Conservation (phyloP, 2,888 invertebrate species). For the Rotaria sp. region DNA sequence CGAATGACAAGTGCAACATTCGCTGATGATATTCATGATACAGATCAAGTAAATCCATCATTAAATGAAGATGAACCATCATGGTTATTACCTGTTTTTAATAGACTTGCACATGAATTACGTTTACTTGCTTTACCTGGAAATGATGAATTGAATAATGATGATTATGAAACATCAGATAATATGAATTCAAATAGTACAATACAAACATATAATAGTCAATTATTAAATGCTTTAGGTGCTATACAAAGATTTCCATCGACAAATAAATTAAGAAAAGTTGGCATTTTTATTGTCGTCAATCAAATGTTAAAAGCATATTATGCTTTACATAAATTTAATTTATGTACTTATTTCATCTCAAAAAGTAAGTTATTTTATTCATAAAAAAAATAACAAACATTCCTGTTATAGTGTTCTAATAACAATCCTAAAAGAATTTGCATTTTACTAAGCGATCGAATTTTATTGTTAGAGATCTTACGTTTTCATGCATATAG, state of each 20-base stretch:
- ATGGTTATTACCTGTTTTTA: slow-evolving; percentile 1
- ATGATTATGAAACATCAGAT: background rate
- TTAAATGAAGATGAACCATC: slow-evolving; percentile 1
- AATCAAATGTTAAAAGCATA: slow-evolving; percentile 29
- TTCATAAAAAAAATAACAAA: too few species aligned
- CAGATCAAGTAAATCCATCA: background rate
- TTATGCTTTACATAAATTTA: slow-evolving; percentile 10
- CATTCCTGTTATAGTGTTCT: too few species aligned
- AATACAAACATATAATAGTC: background rate
- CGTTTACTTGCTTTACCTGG: background rate
- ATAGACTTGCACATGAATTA: slow-evolving; percentile 13
- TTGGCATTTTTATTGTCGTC: slow-evolving; percentile 1
- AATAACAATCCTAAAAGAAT: too few species aligned
- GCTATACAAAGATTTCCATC: background rate
- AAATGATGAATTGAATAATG: background rate
- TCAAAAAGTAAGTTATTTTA: background rate
- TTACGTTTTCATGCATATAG: too few species aligned
- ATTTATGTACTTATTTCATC: slow-evolving; percentile 1
- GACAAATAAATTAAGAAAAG: background rate
- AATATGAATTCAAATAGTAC: background rate
- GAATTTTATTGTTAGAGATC: too few species aligned
- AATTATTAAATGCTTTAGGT: background rate
- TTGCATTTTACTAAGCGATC: too few species aligned
- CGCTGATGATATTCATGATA: background rate
- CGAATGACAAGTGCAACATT: background rate